These are phyloP conservation scores for Drosophila pseudoananassae DNA, from an alignment of 1,140 invertebrate species.

Conservation along the genomic window DNA sequence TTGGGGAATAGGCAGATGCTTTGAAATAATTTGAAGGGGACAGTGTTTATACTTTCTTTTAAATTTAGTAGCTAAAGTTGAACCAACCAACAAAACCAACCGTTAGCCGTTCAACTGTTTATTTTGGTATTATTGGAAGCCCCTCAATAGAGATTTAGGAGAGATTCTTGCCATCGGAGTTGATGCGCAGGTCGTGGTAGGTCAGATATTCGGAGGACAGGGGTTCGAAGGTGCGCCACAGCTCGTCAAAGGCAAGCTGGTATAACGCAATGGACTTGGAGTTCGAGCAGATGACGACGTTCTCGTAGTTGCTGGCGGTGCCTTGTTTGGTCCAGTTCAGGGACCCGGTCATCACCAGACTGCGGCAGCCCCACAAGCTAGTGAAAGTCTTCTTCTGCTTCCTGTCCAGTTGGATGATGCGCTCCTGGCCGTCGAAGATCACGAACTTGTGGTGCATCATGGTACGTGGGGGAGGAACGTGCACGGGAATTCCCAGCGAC, in stretches of 20 bases:
- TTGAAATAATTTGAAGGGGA: background rate
- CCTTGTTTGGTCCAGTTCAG: conserved; percentile 43
- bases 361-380: conserved; percentile 11
- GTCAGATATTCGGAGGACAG: background rate
- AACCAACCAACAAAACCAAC: too few relatives aligned
- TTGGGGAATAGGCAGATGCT: background rate
- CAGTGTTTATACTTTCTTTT: too few relatives aligned
- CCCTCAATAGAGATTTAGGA: background rate
- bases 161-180: background rate
- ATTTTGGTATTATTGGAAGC: background rate
- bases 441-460: conserved; percentile 49
- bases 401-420: conserved; percentile 8
- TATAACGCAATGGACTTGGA: background rate
- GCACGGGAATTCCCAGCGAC: background rate
- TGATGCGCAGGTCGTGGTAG: background rate
- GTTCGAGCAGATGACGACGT: conserved; percentile 28
- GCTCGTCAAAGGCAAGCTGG: conserved; percentile 18
- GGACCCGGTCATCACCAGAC: conserved; percentile 35
- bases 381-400: background rate
- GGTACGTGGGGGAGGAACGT: background rate
- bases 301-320: conserved; percentile 29
- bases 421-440: conserved; percentile 26
- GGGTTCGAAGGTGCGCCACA: conserved; percentile 12
- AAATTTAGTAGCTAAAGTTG: too few relatives aligned
- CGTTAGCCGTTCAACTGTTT: too few relatives aligned